These are phyloP conservation scores for Trichonephila inaurata DNA, from an alignment of 1,140 invertebrate species.

Conservation along the genomic window DNA sequence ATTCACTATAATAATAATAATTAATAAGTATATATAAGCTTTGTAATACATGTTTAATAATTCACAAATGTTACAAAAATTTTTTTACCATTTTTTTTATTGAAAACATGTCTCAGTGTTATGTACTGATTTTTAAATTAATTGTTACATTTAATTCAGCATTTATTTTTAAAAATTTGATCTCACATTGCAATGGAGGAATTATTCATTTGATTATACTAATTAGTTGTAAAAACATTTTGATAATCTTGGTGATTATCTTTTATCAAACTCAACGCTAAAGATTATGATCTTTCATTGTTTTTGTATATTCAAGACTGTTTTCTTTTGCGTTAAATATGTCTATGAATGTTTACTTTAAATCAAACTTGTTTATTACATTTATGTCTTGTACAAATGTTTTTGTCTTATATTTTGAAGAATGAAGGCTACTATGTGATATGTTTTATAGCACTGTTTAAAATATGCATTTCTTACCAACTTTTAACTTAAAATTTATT, in stretches of 20 bases:
- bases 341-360: not conserved
- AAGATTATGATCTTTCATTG: not conserved
- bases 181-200: not conserved
- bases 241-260: not conserved
- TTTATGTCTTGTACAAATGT: not conserved
- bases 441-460: not conserved
- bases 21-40: too few species aligned
- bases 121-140: not conserved
- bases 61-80: too few species aligned
- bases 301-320: constrained; percentile 25
- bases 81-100: too few species aligned
- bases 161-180: not conserved
- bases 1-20: too few species aligned
- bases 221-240: not conserved
- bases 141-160: not conserved
- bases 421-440: not conserved
- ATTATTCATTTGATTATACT: not conserved
- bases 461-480: not conserved
- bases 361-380: not conserved
- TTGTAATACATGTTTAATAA: too few species aligned
- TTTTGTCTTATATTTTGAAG: not conserved
- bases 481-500: not conserved
- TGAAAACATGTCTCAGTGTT: too few species aligned
- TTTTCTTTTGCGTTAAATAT: not conserved
- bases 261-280: not conserved